Evolutionary conservation across 2,113 vertebrate species (phyloP).

Genomic region (Cercopithecus mona): DNA sequence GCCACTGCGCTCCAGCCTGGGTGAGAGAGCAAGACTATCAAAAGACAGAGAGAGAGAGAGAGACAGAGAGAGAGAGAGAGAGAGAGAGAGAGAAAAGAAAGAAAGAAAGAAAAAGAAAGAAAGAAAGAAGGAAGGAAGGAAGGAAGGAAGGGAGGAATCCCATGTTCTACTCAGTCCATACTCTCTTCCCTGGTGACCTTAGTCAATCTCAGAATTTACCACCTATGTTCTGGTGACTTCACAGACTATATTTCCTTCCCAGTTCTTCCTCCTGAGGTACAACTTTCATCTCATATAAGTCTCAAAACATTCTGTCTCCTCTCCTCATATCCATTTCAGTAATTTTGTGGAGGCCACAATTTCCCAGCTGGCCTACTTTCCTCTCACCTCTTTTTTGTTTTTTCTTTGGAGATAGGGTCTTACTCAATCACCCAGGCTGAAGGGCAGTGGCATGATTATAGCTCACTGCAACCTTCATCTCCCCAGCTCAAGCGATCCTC

Average conservation of each 20-base stretch:
- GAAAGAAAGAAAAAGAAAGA: no score
- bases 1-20: no score
- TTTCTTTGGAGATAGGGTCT: no score
- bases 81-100: rapidly evolving
- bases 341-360: not conserved
- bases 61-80: no score
- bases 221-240: not conserved
- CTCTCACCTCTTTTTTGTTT: not conserved
- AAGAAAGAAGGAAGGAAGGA: no score
- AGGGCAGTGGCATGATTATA: no score
- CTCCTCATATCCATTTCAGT: not conserved
- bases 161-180: not conserved
- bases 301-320: not conserved
- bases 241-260: not conserved
- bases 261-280: not conserved
- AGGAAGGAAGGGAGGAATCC: not conserved
- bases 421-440: no score
- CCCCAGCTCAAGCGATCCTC: no score
- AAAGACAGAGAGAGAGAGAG: no score
- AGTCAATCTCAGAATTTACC: not conserved
- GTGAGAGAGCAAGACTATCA: no score
- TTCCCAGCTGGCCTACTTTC: not conserved
- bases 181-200: not conserved
- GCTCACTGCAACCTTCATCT: no score
- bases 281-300: not conserved